These are phyloP conservation scores for Cloeon dipterum DNA, from an alignment of 2,888 invertebrate genomes.

Conservation along the genomic window DNA sequence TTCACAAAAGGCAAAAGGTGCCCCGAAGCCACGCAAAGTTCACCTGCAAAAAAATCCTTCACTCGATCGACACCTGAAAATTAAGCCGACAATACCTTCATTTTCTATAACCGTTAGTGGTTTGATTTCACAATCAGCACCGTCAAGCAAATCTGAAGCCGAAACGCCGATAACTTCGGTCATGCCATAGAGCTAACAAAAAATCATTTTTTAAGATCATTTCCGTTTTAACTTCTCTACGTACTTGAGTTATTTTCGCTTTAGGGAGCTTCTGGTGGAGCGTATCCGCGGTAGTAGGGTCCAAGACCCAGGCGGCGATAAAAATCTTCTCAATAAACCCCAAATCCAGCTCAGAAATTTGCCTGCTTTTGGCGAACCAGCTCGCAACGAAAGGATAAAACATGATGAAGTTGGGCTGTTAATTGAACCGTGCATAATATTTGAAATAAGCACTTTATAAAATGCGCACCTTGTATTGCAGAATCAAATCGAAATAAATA, in stretches of 20 bases:
- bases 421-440: no score
- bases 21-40: not conserved
- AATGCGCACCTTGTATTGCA: constrained; percentile 2
- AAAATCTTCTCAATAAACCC: not conserved
- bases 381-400: constrained; percentile 2
- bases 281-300: not conserved
- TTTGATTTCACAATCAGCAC: no score
- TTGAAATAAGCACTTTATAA: no score
- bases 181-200: no score
- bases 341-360: not conserved
- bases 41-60: no score
- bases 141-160: no score
- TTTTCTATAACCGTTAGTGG: no score
- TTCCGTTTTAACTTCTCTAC: no score
- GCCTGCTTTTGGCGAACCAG: not conserved
- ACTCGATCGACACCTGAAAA: no score
- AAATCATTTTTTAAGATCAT: no score
- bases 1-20: not conserved
- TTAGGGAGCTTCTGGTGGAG: not conserved
- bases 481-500: not conserved
- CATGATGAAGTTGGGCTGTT: not conserved
- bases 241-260: not conserved
- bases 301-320: constrained; percentile 1
- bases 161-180: no score
- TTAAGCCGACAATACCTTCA: no score